Base-by-base conservation (phyloP, 1,140 invertebrate genomes). In the Drosophila sproati region DNA sequence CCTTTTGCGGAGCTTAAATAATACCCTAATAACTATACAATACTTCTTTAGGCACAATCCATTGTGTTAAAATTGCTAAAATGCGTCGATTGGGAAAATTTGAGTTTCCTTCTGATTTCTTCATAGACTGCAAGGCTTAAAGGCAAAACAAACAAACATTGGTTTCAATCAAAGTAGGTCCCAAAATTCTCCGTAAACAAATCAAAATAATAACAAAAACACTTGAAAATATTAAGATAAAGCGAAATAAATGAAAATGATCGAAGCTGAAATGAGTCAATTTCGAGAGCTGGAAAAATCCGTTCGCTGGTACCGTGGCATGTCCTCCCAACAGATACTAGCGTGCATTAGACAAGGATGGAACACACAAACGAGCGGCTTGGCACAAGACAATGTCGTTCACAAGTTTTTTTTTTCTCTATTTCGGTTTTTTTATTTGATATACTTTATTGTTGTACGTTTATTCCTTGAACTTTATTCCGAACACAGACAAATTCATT, bases 291-390 rank as follows among this genome's bases (percentile, higher is more conserved):
- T 54, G 4, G 39, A 69, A 5, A 48, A 7, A 48, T 60, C 61
- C 5, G 66, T 83, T 20, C 67, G 57, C 0, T 88, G 85, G 85
- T 70, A 64, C 37, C 85, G 85, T 1, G 85, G 85, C 12, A 12
- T 88, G 41, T 89, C 85, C 0, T 5, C 2, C 3, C 34, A 31
- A 0, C 85, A 88, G 35, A n/a, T 62, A 2, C 5, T 10, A 2
- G 77, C 63, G 0, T 78, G 73, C 32, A 57, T 73, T 97, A 95
- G 96, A 97, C 96, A 97, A 97, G 96, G 96, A 97, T 96, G 96
- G 96, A 96, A 95, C 94, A 96, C 94, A 93, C 93, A 94, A 95
- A 94, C 90, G 92, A 92, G n/a, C 80, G 94, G 68, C 95, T 94
- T 41, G 94, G 95, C 57, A 95, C 95, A 88, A 60, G 91, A 92